Base-by-base conservation (phyloP, 2,113 vertebrate genomes). In the Lophochroa leadbeateri region DNA sequence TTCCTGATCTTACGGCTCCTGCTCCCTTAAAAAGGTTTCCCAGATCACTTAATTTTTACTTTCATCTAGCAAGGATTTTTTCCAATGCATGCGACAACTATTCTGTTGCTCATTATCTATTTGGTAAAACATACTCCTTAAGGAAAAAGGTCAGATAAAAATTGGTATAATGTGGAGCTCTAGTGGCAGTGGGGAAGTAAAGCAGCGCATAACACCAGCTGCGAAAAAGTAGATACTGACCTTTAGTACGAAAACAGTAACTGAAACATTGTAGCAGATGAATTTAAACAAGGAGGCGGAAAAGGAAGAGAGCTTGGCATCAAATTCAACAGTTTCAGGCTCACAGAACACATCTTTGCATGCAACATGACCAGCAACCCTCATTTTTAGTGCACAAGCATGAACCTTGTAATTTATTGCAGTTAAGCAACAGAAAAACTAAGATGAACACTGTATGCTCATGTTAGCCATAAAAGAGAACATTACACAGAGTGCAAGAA, bases 81-180 rank as follows among this genome's bases (percentile, higher is more conserved):
- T 46, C 81, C 41, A 72, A 41, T 2, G 15, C 2, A 33, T 1
- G 4, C 21, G 3, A 84, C 10, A 50, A 86, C 47, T 65, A 61
- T 19, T 79, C 52, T 75, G 47, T 17, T 80, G 76, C 29, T 82
- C 33, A 18, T 63, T 52, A 90, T 39, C 65, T 46, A 46, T 52
- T 61, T 67, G 35, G 55, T 79, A 67, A 77, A 61, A 58, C 5
- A 27, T 35, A 76, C 28, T 71, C 50, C 46, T 80, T 64, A 49
- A 81, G 46, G 61, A 88, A 78, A 80, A 91, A 78, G 37, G 55
- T 76, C 67, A 90, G 69, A 84, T 95, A 95, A 97, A 96, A 94
- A 92, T 80, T 95, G 97, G 96, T 97, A 92, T 96, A 60, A 97
- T 98, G 97, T 97, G 92, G 96, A 96, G 96, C 97, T 97, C 97